Conservation (phyloP, 1,140 invertebrate species). For the Danaus plexippus region DNA sequence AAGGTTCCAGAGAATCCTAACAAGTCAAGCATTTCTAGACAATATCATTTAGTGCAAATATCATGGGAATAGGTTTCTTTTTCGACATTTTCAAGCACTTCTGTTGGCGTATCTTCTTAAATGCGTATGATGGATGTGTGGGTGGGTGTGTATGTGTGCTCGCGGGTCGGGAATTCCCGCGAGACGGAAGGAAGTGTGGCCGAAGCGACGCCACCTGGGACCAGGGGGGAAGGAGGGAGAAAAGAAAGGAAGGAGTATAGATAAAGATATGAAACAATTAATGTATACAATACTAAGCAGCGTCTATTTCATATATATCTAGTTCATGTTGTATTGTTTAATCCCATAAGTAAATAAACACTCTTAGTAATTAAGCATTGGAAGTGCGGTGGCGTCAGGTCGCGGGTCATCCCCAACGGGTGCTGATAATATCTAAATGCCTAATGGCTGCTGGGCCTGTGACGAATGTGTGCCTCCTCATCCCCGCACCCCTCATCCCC, state of each 20-base stretch:
- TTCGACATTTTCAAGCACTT: slow-evolving; percentile 29
- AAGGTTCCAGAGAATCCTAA: slow-evolving; percentile 3
- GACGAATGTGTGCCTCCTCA: slow-evolving; percentile 54
- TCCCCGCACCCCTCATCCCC: slow-evolving; percentile 30
- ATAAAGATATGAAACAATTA: too few relatives aligned
- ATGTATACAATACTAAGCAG: too few relatives aligned
- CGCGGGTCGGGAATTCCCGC: slow-evolving; percentile 40
- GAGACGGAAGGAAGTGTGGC: slow-evolving; percentile 57
- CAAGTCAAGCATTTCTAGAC: slow-evolving; percentile 27
- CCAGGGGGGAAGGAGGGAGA: slow-evolving; percentile 26
- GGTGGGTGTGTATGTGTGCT: slow-evolving; percentile 33
- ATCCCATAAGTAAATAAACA: slow-evolving; percentile 50
- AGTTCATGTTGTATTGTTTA: too few relatives aligned
- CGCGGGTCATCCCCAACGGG: slow-evolving; percentile 59
- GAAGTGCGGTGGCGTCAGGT: slow-evolving; percentile 53
- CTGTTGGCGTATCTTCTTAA: slow-evolving; percentile 8
- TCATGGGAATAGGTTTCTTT: slow-evolving; percentile 35
- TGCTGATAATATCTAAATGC: slow-evolving; percentile 70
- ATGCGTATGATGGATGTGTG: slow-evolving; percentile 18
- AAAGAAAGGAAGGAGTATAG: slow-evolving; percentile 22
- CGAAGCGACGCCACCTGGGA: slow-evolving; percentile 54
- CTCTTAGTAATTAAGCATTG: slow-evolving; percentile 66
- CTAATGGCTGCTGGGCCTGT: slow-evolving; percentile 70
- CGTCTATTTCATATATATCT: too few relatives aligned
- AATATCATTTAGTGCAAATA: slow-evolving; percentile 38